A percentile compares a stretch with the other conserved stretches of the same genome.
Evolutionary conservation across 2,797 vertebrate species (phyloP).

Genomic region (Lutjanus argentimaculatus): DNA sequence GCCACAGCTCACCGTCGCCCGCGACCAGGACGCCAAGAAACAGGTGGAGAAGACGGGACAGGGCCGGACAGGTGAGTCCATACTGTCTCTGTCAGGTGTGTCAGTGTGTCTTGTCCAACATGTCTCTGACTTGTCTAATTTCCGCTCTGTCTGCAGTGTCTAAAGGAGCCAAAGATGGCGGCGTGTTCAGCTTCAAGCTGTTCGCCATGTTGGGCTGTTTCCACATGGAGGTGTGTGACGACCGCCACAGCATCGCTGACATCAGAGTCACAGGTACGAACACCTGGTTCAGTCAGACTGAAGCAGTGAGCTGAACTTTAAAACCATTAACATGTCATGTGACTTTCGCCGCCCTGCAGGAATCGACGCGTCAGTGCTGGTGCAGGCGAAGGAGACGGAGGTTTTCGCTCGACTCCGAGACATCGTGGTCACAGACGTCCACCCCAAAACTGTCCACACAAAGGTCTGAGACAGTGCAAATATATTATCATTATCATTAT

Average conservation of each 20-base stretch:
- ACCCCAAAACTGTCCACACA: slow-evolving; percentile 91
- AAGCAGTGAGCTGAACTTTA: background rate
- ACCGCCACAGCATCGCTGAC: slow-evolving; percentile 91
- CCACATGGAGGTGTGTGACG: slow-evolving; percentile 91
- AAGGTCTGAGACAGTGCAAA: slow-evolving; percentile 81
- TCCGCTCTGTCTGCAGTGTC: slow-evolving; percentile 76
- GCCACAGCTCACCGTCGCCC: slow-evolving; percentile 43
- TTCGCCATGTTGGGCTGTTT: slow-evolving; percentile 93
- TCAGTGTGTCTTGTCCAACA: background rate
- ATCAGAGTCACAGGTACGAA: slow-evolving; percentile 93
- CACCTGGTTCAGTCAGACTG: fast-evolving
- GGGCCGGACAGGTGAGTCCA: slow-evolving; percentile 84
- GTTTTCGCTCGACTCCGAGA: slow-evolving; percentile 92
- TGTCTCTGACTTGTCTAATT: background rate
- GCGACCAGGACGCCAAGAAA: slow-evolving; percentile 63
- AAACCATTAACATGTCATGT: background rate
- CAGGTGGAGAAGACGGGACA: slow-evolving; percentile 61
- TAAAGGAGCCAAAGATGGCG: slow-evolving; percentile 85
- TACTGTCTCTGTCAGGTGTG: background rate
- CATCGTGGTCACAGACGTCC: slow-evolving; percentile 92
- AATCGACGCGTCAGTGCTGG: slow-evolving; percentile 90
- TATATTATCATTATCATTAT: too few relatives aligned
- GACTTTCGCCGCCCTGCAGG: slow-evolving; percentile 80
- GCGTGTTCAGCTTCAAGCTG: slow-evolving; percentile 91
- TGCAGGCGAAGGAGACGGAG: slow-evolving; percentile 88